Base-by-base conservation (phyloP, 2,888 invertebrate species). In the Drepana falcataria region DNA sequence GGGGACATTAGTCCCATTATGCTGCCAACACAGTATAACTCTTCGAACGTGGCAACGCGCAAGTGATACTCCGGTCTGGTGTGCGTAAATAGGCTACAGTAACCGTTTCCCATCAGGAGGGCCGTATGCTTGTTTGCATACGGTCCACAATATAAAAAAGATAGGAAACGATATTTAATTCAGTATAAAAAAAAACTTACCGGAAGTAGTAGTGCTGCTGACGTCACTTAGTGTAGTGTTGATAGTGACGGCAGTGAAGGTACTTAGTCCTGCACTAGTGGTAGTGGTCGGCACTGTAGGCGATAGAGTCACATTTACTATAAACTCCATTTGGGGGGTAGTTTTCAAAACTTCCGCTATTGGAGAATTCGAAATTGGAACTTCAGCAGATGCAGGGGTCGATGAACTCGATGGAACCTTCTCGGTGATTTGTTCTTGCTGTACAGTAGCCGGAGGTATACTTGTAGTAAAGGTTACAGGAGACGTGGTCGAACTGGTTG, bases 221-320 rank as follows among this genome's bases (percentile, higher is more conserved):
- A 56, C 65, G 5, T 55, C 58, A 58, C 58, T 68, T 54, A 65
- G 65, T 47, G 72, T 77, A 0, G 59, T 61, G 54, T 77, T 79
- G 40, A 60, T 65, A 7, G 76, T 69, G 41, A 79, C 66, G 1
- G 73, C 71, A 52, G 69, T 75, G 53, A 73, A 69, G 34, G 79
- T 74, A 5, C 80, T 77, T 48, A 77, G 48, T 2, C 75, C 75
- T 44, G 76, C 54, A 54, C 74, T 74, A 0, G 71, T 61, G 35
- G 87, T 86, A 6, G 82, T 61, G 35, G 85, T 80, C 0, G 82
- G 75, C 0, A 77, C 57, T 0, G 85, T 81, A 0, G 84, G 83
- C 0, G 81, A 73, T 47, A 87, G 53, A 0, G 89, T 89, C 2
- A 88, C 84, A 35, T 88, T 88, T 0, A 89, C 84, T 2, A 77